A percentile compares a stretch with the other conserved stretches of the same genome.
Conservation (phyloP, 1,140 invertebrate species). For the Macrosteles quadrilineatus region DNA sequence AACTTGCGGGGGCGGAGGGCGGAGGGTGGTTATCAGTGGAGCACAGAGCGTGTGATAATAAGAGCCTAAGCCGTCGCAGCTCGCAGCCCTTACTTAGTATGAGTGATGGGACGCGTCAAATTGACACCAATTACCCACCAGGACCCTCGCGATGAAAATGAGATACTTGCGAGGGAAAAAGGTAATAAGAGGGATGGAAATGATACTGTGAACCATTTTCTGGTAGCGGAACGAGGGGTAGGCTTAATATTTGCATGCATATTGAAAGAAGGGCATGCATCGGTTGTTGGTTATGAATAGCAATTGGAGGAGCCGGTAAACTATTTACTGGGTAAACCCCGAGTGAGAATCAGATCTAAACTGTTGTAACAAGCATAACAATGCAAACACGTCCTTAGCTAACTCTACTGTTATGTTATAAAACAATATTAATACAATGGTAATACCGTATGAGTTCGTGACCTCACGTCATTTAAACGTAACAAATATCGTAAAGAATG, state of each 20-base stretch:
- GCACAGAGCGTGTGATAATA: constrained; percentile 3
- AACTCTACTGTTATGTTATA: too few species aligned
- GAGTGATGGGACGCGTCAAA: constrained; percentile 33
- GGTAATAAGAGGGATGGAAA: constrained; percentile 33
- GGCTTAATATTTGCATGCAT: constrained; percentile 30
- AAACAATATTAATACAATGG: too few species aligned
- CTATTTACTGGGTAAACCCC: background rate
- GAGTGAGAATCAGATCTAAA: too few species aligned
- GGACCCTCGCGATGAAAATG: constrained; percentile 31
- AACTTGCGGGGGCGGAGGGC: background rate
- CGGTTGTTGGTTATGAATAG: background rate
- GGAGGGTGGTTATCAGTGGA: background rate
- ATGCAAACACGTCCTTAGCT: too few species aligned
- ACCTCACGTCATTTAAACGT: too few species aligned
- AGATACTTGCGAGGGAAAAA: constrained; percentile 33
- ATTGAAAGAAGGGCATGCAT: constrained; percentile 30
- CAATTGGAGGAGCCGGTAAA: background rate
- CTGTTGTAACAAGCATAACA: too few species aligned
- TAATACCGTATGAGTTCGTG: too few species aligned
- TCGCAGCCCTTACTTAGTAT: constrained; percentile 30
- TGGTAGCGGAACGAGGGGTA: constrained; percentile 25
- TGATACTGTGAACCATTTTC: constrained; percentile 35
- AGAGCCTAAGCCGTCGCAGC: background rate
- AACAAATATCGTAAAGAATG: too few species aligned
- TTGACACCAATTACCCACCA: constrained; percentile 35